Evolutionary conservation across 2,888 invertebrate species (phyloP).

Genomic region (Macrosiphum euphorbiae): DNA sequence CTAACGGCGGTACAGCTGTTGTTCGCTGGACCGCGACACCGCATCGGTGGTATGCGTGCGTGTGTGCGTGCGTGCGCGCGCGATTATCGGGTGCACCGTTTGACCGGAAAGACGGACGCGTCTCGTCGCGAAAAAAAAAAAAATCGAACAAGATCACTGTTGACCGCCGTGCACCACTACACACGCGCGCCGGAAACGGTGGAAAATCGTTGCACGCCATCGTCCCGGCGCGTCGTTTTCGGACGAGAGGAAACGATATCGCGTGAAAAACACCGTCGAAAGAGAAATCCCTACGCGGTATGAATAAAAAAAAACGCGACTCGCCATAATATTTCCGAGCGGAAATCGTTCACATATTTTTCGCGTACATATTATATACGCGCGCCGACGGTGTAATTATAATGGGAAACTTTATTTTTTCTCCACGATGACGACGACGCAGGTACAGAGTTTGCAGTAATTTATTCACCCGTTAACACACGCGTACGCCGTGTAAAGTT

Average conservation of each 20-base stretch:
- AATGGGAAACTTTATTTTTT: not conserved
- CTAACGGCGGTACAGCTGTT: not conserved
- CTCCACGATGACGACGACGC: not conserved
- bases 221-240: not conserved
- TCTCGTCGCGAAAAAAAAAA: not conserved
- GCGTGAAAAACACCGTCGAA: not conserved
- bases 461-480: slow-evolving; percentile 52
- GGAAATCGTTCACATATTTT: not conserved
- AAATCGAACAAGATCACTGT: not conserved
- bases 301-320: not conserved
- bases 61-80: not conserved
- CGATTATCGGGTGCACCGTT: not conserved
- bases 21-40: slow-evolving; percentile 5
- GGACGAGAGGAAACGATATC: not conserved
- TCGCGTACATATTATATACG: not conserved
- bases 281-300: not conserved
- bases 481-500: slow-evolving; percentile 30
- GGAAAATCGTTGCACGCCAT: not conserved
- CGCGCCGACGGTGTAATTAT: not conserved
- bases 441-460: slow-evolving; percentile 31
- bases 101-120: slow-evolving; percentile 24
- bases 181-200: not conserved
- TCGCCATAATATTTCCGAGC: not conserved
- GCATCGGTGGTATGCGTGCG: not conserved
- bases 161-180: not conserved